A percentile compares a stretch with the other conserved stretches of the same genome.
These are phyloP conservation scores for Eilema griseolum DNA, from an alignment of 2,888 invertebrate genomes.

Conservation along the genomic window DNA sequence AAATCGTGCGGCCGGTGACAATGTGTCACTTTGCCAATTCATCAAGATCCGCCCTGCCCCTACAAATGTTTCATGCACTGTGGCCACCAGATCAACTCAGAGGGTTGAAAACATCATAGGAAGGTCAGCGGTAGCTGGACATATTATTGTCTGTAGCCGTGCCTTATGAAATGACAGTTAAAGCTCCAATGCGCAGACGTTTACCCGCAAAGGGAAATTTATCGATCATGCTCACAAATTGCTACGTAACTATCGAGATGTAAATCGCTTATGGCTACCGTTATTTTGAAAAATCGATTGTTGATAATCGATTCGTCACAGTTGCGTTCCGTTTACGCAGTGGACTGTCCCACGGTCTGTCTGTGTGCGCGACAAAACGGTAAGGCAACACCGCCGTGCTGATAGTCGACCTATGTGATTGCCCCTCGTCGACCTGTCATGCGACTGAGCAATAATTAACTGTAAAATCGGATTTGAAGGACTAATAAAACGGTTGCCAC, in stretches of 20 bases:
- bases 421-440: conserved; percentile 66
- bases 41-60: conserved; percentile 57
- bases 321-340: conserved; percentile 81
- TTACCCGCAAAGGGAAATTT: conserved; percentile 82
- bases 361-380: conserved; percentile 52
- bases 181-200: conserved; percentile 83
- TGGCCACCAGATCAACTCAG: conserved; percentile 19
- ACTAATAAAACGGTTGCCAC: conserved; percentile 68
- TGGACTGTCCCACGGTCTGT: conserved; percentile 79
- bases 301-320: conserved; percentile 80
- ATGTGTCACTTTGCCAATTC: conserved; percentile 76
- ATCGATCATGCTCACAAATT: conserved; percentile 84
- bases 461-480: conserved; percentile 76
- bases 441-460: conserved; percentile 68
- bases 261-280: conserved; percentile 82
- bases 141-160: conserved; percentile 71
- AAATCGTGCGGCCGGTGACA: conserved; percentile 85
- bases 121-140: conserved; percentile 67
- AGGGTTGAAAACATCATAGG: conserved; percentile 45
- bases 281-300: conserved; percentile 85
- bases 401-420: conserved; percentile 58
- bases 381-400: conserved; percentile 46
- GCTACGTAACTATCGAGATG: conserved; percentile 82
- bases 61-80: conserved; percentile 34
- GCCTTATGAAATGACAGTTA: conserved; percentile 85